Conservation (phyloP, 2,113 vertebrate genomes). For the Thryonomys swinderianus region DNA sequence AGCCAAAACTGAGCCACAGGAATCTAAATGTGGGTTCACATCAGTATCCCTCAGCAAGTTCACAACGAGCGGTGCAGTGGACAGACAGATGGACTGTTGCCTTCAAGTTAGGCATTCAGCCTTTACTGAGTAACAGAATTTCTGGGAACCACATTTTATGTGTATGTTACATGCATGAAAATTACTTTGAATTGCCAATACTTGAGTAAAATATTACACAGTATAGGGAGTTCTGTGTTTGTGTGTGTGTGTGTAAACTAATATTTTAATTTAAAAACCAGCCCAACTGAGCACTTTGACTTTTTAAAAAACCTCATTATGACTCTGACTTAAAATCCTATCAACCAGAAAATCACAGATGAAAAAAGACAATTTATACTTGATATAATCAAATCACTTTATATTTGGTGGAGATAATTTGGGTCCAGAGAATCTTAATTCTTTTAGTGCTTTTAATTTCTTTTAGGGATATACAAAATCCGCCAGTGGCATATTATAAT, state of each 20-base stretch:
- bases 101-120: background rate
- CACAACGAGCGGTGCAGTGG: rapidly evolving
- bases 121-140: background rate
- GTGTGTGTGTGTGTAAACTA: background rate
- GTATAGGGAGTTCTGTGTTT: background rate
- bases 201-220: background rate
- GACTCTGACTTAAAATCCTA: background rate
- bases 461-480: background rate
- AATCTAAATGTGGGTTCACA: background rate
- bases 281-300: background rate
- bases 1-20: background rate
- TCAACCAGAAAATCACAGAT: background rate
- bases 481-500: background rate
- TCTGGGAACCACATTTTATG: background rate
- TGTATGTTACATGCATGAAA: background rate
- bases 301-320: background rate
- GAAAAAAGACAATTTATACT: slow-evolving; percentile 16
- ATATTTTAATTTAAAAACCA: background rate
- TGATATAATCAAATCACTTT: slow-evolving; percentile 16
- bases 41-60: background rate
- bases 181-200: background rate
- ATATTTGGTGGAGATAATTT: slow-evolving; percentile 8
- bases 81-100: background rate
- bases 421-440: background rate
- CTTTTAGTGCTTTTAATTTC: background rate